A percentile compares a stretch with the other conserved stretches of the same genome.
These are phyloP conservation scores for Diachasmimorpha longicaudata DNA, from an alignment of 1,140 invertebrate genomes.

Conservation along the genomic window DNA sequence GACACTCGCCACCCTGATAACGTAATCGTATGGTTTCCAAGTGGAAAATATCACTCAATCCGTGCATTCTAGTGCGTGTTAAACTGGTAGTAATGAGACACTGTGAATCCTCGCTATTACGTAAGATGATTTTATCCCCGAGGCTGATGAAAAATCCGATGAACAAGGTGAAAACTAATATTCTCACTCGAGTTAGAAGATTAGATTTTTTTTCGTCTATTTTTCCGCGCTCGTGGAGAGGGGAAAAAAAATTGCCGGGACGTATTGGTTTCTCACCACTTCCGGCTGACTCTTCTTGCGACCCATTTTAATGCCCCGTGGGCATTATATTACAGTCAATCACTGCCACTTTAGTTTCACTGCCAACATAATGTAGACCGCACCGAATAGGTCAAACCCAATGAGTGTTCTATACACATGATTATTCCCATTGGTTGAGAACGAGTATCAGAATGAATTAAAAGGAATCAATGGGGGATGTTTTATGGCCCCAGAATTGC, in stretches of 20 bases:
- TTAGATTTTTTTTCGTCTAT: not conserved
- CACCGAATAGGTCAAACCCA: constrained; percentile 10
- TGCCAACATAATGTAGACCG: constrained; percentile 19
- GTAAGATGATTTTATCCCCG: not conserved
- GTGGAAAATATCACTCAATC: not conserved
- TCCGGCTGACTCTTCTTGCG: not conserved
- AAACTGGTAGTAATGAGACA: not conserved
- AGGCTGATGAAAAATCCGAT: not conserved
- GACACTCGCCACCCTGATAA: not conserved
- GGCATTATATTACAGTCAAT: constrained; percentile 25
- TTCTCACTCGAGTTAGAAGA: not conserved
- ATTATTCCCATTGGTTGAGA: not conserved
- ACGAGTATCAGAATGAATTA: not conserved
- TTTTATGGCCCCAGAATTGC: not conserved
- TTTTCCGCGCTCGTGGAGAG: not conserved
- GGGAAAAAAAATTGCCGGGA: not conserved
- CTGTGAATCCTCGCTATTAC: not conserved
- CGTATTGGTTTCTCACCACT: not conserved
- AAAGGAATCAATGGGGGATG: not conserved
- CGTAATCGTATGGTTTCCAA: not conserved
- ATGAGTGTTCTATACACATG: not conserved
- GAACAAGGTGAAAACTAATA: not conserved
- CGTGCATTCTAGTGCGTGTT: not conserved
- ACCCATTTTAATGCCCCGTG: constrained; percentile 13
- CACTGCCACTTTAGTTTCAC: constrained; percentile 28